Evolutionary conservation across 2,888 invertebrate species (phyloP).

Genomic region (Incurvaria masculella): DNA sequence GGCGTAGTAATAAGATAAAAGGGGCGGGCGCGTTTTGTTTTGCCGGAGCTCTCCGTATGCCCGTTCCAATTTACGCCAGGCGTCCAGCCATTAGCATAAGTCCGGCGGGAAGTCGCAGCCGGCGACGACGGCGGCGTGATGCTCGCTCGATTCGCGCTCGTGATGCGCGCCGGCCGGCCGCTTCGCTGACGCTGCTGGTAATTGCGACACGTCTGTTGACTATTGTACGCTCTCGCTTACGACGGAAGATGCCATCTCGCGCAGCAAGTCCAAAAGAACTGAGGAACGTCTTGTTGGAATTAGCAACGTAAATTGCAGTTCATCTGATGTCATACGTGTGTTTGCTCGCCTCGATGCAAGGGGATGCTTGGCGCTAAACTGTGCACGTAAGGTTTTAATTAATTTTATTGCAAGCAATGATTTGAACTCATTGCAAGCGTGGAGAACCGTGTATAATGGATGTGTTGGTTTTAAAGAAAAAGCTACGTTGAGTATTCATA

Average conservation of each 20-base stretch:
- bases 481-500: too few relatives aligned
- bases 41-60: slow-evolving; percentile 31
- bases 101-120: slow-evolving; percentile 37
- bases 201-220: slow-evolving; percentile 52
- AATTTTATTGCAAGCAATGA: too few relatives aligned
- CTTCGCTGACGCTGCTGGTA: background rate
- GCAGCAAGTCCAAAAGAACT: slow-evolving; percentile 28
- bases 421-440: too few relatives aligned
- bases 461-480: too few relatives aligned
- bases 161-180: background rate
- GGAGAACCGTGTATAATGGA: too few relatives aligned
- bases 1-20: slow-evolving; percentile 44
- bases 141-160: slow-evolving; percentile 12
- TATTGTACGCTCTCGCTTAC: slow-evolving; percentile 36
- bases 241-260: slow-evolving; percentile 49
- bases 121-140: slow-evolving; percentile 14
- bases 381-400: too few relatives aligned
- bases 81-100: slow-evolving; percentile 52
- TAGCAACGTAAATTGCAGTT: slow-evolving; percentile 29
- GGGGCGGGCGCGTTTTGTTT: slow-evolving; percentile 49
- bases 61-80: slow-evolving; percentile 48
- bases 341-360: too few relatives aligned
- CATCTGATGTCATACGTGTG: too few relatives aligned
- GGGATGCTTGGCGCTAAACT: too few relatives aligned
- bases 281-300: slow-evolving; percentile 48